Base-by-base conservation (phyloP, 2,888 invertebrate genomes). In the Thalpophila matura region DNA sequence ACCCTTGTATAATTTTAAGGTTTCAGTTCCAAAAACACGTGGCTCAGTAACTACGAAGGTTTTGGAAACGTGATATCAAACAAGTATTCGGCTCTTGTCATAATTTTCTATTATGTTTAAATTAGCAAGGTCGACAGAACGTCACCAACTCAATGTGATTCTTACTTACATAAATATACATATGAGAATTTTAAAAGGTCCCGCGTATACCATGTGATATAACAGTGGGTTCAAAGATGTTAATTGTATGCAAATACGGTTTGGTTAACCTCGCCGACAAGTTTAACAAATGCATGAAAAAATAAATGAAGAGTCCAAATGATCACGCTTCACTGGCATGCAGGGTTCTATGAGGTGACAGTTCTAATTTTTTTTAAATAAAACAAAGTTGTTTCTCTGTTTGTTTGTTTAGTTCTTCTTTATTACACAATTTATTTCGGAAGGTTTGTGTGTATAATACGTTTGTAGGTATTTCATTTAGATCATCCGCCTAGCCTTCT, bases 1-100 rank as follows among this genome's bases (percentile, higher is more conserved):
- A 57, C n/a, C 24, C 37, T 29, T 29, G 45, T 65, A 49, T 54
- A 40, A 47, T 55, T 66, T 37, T 67, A 62, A 50, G 74, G 75
- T 54, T 57, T 71, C 40, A 20, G 26, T 42, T 53, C 14, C 26
- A 40, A 70, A 43, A 22, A 46, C 43, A 42, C 18, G 40, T 70
- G 57, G 22, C 37, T 12, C 35, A 24, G 7, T 38, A 33, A 24
- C 27, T 43, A 29, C 22, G 26, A 66, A 62, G 45, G 62, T 53
- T 57, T 54, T 37, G 12, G n/a, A 50, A 31, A 31, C 38, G 49
- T 38, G 31, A 27, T 54, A 38, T 59, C 35, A 40, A 46, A 46
- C 51, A 33, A 40, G 18, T 31, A 62, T 27, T 38, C n/a, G 3
- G 24, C 27, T 51, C 18, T 56, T 50, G 45, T 50, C 16, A 20